Evolutionary conservation across 2,113 vertebrate genomes (phyloP).

Genomic region (Sprattus sprattus): DNA sequence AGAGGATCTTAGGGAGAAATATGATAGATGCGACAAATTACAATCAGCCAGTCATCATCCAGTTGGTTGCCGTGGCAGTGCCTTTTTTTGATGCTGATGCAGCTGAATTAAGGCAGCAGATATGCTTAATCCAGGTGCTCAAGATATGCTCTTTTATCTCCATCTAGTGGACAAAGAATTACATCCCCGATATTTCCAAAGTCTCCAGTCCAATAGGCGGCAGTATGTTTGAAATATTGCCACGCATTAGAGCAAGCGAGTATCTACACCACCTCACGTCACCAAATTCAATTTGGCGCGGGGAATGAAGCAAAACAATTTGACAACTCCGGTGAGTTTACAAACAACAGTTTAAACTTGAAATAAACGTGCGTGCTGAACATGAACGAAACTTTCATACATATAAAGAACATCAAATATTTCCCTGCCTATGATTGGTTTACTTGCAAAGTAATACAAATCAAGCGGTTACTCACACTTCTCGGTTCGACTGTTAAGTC

Average conservation of each 20-base stretch:
- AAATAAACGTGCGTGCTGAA: background rate
- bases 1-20: background rate
- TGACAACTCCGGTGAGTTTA: conserved; percentile 11
- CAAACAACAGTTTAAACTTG: background rate
- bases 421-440: background rate
- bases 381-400: background rate
- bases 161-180: background rate
- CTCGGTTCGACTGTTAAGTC: background rate
- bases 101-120: background rate
- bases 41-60: background rate
- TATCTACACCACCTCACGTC: background rate
- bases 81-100: background rate
- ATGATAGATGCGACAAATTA: background rate
- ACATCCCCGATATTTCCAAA: background rate
- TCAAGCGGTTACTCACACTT: background rate
- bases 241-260: background rate
- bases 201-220: background rate
- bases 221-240: background rate
- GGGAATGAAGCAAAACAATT: background rate
- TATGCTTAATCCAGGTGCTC: background rate
- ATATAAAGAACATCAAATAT: background rate
- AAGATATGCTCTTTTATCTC: background rate
- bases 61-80: background rate
- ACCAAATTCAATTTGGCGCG: conserved; percentile 30
- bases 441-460: background rate